Evolutionary conservation across 2,888 invertebrate species (phyloP).

Genomic region (Andrena bicolor): DNA sequence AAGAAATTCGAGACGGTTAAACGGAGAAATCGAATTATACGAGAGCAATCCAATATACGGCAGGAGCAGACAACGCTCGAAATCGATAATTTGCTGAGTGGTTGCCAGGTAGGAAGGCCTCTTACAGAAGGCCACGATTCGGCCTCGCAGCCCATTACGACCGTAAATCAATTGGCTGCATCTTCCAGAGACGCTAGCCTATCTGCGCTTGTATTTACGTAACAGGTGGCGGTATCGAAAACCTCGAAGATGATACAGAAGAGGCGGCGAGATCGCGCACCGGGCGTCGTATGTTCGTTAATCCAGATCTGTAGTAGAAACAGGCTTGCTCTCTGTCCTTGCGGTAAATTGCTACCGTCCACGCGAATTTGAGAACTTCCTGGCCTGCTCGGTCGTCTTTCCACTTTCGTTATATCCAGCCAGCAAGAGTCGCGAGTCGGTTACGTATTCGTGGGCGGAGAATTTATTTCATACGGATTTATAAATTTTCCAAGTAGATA

Average conservation of each 20-base stretch:
- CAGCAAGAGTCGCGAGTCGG: not conserved
- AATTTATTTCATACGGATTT: too few relatives aligned
- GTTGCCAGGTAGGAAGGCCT: slow-evolving; percentile 54
- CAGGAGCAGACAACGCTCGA: slow-evolving; percentile 1
- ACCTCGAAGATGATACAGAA: slow-evolving; percentile 46
- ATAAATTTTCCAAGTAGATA: too few relatives aligned
- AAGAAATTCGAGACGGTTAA: slow-evolving; percentile 18
- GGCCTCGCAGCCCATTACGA: slow-evolving; percentile 68
- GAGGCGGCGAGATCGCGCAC: slow-evolving; percentile 14
- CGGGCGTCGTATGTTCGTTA: slow-evolving; percentile 54
- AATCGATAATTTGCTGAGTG: slow-evolving; percentile 61
- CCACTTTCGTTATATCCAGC: not conserved
- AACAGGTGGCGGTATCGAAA: slow-evolving; percentile 74
- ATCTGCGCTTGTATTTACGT: slow-evolving; percentile 70
- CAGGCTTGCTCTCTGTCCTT: not conserved
- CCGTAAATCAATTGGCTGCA: slow-evolving; percentile 78
- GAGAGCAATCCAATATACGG: slow-evolving; percentile 22
- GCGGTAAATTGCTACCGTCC: slow-evolving; percentile 11
- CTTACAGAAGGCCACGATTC: slow-evolving; percentile 54
- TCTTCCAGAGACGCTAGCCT: slow-evolving; percentile 45
- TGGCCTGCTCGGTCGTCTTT: slow-evolving; percentile 4
- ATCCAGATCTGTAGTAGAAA: slow-evolving; percentile 28
- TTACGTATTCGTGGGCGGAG: too few relatives aligned
- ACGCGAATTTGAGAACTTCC: slow-evolving; percentile 4
- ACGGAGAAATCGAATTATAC: slow-evolving; percentile 39